Conservation (phyloP, 2,113 vertebrate species). For the Limnothrissa miodon region DNA sequence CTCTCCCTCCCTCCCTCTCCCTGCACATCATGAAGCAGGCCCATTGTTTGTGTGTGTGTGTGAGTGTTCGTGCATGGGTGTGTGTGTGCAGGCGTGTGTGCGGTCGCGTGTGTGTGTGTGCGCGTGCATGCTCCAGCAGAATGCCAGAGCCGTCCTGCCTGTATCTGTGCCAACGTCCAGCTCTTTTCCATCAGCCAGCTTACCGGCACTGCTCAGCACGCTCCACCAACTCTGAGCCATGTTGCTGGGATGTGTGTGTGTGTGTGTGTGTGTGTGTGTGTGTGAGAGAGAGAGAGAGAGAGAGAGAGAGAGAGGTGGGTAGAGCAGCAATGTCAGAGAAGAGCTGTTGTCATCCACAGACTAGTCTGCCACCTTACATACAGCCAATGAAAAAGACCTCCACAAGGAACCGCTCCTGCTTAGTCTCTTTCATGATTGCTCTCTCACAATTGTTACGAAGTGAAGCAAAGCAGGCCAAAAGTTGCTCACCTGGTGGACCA, state of each 20-base stretch:
- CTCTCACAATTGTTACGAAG: background rate
- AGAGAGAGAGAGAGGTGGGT: background rate
- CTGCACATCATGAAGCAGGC: background rate
- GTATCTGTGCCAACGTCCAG: conserved; percentile 29
- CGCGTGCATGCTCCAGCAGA: conserved; percentile 7
- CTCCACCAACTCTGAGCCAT: conserved; percentile 26
- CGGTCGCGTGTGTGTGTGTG: too few species aligned
- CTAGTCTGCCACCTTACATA: background rate
- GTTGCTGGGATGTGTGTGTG: conserved; percentile 20
- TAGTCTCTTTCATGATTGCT: background rate
- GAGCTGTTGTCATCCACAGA: background rate
- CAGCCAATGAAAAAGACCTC: background rate
- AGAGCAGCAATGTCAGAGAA: background rate
- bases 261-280: too few species aligned
- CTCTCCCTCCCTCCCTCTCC: background rate
- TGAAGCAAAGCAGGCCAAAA: too few species aligned
- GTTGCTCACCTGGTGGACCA: too few species aligned
- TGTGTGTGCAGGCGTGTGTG: background rate
- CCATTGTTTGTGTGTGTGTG: background rate
- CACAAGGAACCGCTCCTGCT: background rate
- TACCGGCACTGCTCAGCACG: conserved; percentile 18
- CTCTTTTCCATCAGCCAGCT: conserved; percentile 40
- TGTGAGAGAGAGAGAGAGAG: conserved; percentile 15
- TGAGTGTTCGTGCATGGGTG: too few species aligned
- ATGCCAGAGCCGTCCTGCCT: background rate